Evolutionary conservation across 2,797 vertebrate species (phyloP), one percentile per base, ranked within the genome.

Genomic region (Phrynocephalus forsythii): DNA sequence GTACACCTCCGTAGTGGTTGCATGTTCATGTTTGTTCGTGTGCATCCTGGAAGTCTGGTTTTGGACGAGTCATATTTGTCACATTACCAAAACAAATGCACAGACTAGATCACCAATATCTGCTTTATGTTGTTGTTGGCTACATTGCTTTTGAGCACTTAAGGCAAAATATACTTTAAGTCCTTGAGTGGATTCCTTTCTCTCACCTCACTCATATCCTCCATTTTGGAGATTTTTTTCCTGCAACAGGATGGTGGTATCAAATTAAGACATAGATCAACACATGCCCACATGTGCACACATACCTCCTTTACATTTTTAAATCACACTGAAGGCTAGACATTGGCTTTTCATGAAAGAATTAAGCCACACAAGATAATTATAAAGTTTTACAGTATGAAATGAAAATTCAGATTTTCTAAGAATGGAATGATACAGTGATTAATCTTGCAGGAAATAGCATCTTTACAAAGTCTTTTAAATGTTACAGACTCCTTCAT

Each of bases 321-420:
- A 50, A 24, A 72, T 79, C 72, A 69, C 44, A 77, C 11, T 63
- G 33, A 44, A 81, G 48, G 6, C 68, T 7, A 2, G 0, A 84
- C 83, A 48, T 4, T 86, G 68, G 26, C 28, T 69, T 71, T 71
- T 9, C 22, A 67, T 66, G 10, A 79, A 50, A 75, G 3, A 79
- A 24, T 68, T 8, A n/a, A 0, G 0, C 76, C 18, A n/a, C 2
- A 72, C 63, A 87, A 77, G 33, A 86, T 26, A 20, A 88, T 0
- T 16, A 82, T 13, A 79, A 89, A 84, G 60, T 79, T 44, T 89
- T 82, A 79, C 60, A 73, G 44, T 5, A 16, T 38, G 20, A 44
- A 86, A 81, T 22, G 15, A 88, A 85, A 85, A 80, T 75, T 68
- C 0, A 6, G 76, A 1, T 78, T 85, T 91, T 91, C 30, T 83